These are phyloP conservation scores for Cynoglossus semilaevis DNA, from an alignment of 2,113 vertebrate genomes.

Conservation along the genomic window DNA sequence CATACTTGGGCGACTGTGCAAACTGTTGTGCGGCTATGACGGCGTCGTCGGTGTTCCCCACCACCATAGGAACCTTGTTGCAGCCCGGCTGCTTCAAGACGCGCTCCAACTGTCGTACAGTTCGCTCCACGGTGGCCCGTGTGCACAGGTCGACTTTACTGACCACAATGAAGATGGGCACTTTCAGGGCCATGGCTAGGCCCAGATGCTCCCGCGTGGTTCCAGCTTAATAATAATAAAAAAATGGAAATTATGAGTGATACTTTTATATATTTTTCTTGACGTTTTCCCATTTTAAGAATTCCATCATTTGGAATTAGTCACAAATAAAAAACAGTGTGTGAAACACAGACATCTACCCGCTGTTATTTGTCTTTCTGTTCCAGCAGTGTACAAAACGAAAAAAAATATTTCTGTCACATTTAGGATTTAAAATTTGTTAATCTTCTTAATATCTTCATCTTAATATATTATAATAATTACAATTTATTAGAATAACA, in stretches of 20 bases:
- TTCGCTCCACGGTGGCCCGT: conserved; percentile 89
- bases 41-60: conserved; percentile 87
- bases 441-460: no score
- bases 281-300: no score
- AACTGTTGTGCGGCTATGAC: conserved; percentile 96
- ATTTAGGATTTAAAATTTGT: no score
- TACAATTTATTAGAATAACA: no score
- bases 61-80: conserved; percentile 92
- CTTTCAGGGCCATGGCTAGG: conserved; percentile 93
- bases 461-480: no score
- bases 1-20: conserved; percentile 90
- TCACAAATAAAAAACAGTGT: no score
- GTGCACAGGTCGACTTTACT: conserved; percentile 96
- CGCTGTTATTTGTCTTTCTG: no score
- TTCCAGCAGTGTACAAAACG: no score
- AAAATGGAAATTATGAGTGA: neutral
- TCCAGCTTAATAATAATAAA: conserved; percentile 76
- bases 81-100: conserved; percentile 96
- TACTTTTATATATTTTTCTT: no score
- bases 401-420: no score
- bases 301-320: no score
- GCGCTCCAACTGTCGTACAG: conserved; percentile 91
- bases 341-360: no score
- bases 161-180: conserved; percentile 97
- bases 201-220: conserved; percentile 95